These are phyloP conservation scores for Hippocampus kuda DNA, from an alignment of 2,797 vertebrate species.

Conservation along the genomic window DNA sequence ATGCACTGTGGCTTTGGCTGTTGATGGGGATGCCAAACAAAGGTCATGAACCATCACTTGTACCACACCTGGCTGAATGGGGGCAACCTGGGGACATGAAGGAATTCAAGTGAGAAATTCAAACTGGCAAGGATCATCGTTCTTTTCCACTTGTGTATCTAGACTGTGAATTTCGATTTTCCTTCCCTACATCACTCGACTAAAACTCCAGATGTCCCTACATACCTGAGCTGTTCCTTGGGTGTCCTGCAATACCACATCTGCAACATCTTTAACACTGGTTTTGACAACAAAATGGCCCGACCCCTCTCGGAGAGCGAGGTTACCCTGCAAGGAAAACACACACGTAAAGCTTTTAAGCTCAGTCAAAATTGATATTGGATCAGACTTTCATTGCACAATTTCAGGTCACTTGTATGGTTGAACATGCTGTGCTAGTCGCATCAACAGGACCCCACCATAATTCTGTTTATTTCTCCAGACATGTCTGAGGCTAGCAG, in stretches of 20 bases:
- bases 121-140: not conserved
- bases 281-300: constrained; percentile 90
- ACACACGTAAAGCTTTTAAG: not conserved
- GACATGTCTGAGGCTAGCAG: not conserved
- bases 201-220: constrained; percentile 1
- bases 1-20: constrained; percentile 69
- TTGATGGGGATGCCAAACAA: constrained; percentile 63
- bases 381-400: not conserved
- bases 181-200: not conserved
- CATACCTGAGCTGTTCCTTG: constrained; percentile 73
- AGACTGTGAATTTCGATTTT: not conserved
- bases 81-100: constrained; percentile 71
- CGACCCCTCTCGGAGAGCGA: constrained; percentile 79
- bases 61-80: constrained; percentile 67
- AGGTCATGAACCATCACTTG: constrained; percentile 85
- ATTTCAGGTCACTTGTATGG: not conserved
- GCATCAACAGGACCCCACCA: constrained; percentile 23
- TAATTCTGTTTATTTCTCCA: constrained; percentile 19
- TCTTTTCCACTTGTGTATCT: not conserved
- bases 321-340: constrained; percentile 66
- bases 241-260: constrained; percentile 72
- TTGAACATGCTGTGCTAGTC: not conserved
- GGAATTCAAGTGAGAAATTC: constrained; percentile 5
- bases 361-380: not conserved
- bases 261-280: constrained; percentile 65